Evolutionary conservation across 2,797 vertebrate genomes (phyloP), one percentile per base, ranked within the genome.

Genomic region (Hydrophis major): DNA sequence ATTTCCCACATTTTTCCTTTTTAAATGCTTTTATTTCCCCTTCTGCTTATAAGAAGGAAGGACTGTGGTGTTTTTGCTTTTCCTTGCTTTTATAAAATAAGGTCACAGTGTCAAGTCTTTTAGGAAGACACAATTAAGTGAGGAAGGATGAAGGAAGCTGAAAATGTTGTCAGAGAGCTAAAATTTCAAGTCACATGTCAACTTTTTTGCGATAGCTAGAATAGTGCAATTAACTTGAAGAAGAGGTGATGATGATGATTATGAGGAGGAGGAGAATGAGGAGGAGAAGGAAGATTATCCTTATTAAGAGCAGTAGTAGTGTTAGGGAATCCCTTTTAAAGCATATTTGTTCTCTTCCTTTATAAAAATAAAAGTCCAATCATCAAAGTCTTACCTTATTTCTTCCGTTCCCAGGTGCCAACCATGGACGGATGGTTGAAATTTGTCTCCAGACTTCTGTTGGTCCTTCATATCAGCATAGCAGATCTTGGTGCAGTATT

Each of bases 11-110:
- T 88, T 94, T 91, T 16, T 86, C 0, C 3, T 22, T 91, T 0
- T 78, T n/a, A 56, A 92, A 37, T 61, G 89, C 94, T 94, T 95
- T 93, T 59, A 55, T 12, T 93, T 95, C 69, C 53, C 18, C 86
- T 47, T 95, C n/a, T 89, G 32, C 66, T 90, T 59, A 28, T 32
- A 86, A 50, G 37, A 90, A 92, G 74, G 61, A 61, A 86, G 37
- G 56, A 83, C 42, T 83, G 20, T 83, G 74, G 10, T 83, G 37
- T 83, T 83, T 83, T 50, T 50, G 37, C 74, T 83, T 83, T 83
- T 83, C 37, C 20, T 83, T 37, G 63, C 25, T 95, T 11, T 47
- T 91, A 91, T 57, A 53, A 25, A 69, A 27, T 86, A 32, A 86
- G 50, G 47, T 91, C 1, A 57, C 90, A 22, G 0, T 0, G 2